Evolutionary conservation across 2,888 invertebrate species (phyloP), one percentile per base, ranked within the genome.

Genomic region (Drosophila hawaiiensis): DNA sequence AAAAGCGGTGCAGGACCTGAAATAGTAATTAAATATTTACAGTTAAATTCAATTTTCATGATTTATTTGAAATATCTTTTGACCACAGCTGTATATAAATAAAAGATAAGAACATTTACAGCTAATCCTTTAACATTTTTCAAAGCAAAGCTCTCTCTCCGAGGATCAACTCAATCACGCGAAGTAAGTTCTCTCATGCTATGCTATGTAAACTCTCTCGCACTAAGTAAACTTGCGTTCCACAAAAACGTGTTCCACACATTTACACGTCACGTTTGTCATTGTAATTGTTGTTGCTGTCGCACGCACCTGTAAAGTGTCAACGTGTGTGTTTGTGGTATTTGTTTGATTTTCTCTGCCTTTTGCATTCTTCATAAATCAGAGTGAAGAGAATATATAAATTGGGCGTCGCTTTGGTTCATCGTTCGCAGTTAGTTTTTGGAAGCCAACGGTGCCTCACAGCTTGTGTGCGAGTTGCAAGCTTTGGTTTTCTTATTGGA

Each of bases 301-400:
- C 74, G 71, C 79, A 82, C 83, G 73, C 82, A 77, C 81, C 78
- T 76, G 74, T 70, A 73, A 9, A 61, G 67, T 73, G 69, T 33
- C 55, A 28, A 3, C 28, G 39, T 29, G 65, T 54, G 31, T 55
- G 56, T 60, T 61, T 56, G 68, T 31, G 68, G 63, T 62, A 72
- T 52, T 59, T 59, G 41, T 54, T 75, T 70, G 61, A 65, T 83
- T 84, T 89, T 86, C 91, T 92, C 92, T 91, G 91, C 92, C 92
- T 92, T 89, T 92, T 92, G 93, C 93, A 93, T 93, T 93, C 92
- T 92, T 93, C 93, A 93, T 92, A 93, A 93, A 93, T 93, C 93
- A 91, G 91, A 91, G 91, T 91, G 92, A 92, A 92, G 93, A 93
- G 93, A 93, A 93, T 93, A 93, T 93, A 93, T 93, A 93, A 93